Conservation (phyloP, 2,797 vertebrate species). For the Manis pentadactyla region DNA sequence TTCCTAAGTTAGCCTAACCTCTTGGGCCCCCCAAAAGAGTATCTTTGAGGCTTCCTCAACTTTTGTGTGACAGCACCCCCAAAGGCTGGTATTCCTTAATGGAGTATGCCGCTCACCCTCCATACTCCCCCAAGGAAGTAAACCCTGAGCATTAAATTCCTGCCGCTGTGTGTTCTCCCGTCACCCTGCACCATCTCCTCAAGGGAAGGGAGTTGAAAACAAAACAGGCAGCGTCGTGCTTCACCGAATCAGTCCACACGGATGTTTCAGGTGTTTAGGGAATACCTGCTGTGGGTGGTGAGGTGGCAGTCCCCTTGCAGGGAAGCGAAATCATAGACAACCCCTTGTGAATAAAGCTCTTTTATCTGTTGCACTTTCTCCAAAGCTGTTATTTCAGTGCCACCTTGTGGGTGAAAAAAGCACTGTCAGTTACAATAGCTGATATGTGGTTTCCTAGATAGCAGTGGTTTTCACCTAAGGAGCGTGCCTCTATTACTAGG, state of each 20-base stretch:
- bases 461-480: not conserved
- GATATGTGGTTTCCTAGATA: accelerated
- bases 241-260: accelerated
- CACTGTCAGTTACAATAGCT: not conserved
- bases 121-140: not conserved
- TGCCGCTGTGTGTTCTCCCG: not conserved
- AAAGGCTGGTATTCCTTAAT: not conserved
- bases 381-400: slow-evolving; percentile 78
- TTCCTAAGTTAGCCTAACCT: not conserved
- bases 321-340: not conserved
- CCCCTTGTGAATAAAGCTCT: not conserved
- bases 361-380: not conserved
- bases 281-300: accelerated
- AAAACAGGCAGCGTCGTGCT: not conserved
- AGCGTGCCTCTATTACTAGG: not conserved
- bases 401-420: slow-evolving; percentile 82
- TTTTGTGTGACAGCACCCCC: not conserved
- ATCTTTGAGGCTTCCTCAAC: not conserved
- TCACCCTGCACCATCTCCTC: not conserved
- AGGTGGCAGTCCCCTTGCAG: too few relatives aligned
- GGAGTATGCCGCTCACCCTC: not conserved
- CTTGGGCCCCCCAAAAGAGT: not conserved
- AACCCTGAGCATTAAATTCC: not conserved
- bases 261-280: not conserved
- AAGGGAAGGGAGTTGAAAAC: not conserved